phyloP scores from a whole-genome alignment of 2,797 vertebrate genomes.

The Malurus splendens region DNA sequence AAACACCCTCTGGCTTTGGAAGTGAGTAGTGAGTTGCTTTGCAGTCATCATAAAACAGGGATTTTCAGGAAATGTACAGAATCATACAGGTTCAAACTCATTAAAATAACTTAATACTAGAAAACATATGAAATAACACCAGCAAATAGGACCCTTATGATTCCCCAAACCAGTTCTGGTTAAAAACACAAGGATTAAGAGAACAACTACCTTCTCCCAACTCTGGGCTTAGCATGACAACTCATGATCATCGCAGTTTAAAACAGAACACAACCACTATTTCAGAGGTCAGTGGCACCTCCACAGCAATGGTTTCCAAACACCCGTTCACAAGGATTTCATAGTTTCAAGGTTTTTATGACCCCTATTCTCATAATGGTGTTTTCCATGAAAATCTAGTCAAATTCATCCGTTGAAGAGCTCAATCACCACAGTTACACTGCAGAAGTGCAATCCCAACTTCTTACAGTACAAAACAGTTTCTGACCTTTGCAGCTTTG shows the following conservation, averaged over 20 bases:
- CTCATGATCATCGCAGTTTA: neutral
- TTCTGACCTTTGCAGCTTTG: conserved; percentile 90
- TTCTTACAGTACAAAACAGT: conserved; percentile 22
- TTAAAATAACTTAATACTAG: neutral
- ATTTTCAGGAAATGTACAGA: neutral
- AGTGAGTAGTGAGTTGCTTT: neutral
- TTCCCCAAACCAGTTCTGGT: neutral
- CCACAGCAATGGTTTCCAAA: neutral
- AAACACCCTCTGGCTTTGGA: neutral
- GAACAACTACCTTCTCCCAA: neutral
- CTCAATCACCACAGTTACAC: neutral
- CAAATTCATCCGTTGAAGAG: neutral
- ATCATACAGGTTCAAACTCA: neutral
- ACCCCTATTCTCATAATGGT: neutral
- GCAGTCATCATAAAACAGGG: neutral
- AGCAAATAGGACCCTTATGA: neutral
- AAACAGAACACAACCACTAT: neutral
- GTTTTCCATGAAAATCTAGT: neutral
- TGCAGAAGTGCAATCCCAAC: neutral
- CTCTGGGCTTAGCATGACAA: neutral
- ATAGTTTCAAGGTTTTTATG: neutral
- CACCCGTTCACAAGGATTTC: neutral
- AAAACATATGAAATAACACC: neutral
- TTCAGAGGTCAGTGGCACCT: conserved; percentile 6
- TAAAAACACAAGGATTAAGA: neutral